Evolutionary conservation across 2,797 vertebrate species (phyloP).

Genomic region (Typhlichthys eigenmanni): DNA sequence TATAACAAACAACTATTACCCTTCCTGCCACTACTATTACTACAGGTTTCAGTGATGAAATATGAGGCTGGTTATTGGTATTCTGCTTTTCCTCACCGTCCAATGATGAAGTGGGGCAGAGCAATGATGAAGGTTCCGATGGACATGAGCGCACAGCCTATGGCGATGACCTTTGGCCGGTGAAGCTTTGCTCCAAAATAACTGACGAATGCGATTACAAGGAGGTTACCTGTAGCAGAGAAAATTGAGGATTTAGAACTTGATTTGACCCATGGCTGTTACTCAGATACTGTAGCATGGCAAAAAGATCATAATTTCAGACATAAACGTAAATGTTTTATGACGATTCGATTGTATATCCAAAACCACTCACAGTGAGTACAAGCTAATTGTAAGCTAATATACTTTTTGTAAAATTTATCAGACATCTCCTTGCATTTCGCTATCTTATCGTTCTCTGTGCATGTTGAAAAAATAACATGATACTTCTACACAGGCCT

Average conservation of each 20-base stretch:
- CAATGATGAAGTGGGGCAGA: constrained; percentile 79
- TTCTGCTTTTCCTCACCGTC: constrained; percentile 59
- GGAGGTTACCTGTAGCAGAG: constrained; percentile 71
- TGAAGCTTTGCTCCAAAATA: constrained; percentile 80
- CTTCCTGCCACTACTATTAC: no score
- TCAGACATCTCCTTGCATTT: no score
- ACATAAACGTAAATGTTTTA: no score
- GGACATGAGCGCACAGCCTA: constrained; percentile 75
- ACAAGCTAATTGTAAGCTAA: no score
- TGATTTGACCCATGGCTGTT: not conserved
- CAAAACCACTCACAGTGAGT: no score
- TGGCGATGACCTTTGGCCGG: constrained; percentile 76
- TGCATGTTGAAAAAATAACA: no score
- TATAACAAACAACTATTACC: no score
- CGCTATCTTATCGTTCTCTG: no score
- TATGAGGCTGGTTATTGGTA: not conserved
- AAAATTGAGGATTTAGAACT: not conserved
- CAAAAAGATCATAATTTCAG: not conserved
- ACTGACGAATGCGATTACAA: constrained; percentile 77
- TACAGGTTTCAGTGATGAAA: not conserved
- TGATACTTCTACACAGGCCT: no score
- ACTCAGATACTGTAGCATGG: not conserved
- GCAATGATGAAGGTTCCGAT: constrained; percentile 77
- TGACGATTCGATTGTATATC: no score
- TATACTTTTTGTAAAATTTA: no score